Base-by-base conservation (phyloP, 2,113 vertebrate genomes). In the Tringa solitaria region DNA sequence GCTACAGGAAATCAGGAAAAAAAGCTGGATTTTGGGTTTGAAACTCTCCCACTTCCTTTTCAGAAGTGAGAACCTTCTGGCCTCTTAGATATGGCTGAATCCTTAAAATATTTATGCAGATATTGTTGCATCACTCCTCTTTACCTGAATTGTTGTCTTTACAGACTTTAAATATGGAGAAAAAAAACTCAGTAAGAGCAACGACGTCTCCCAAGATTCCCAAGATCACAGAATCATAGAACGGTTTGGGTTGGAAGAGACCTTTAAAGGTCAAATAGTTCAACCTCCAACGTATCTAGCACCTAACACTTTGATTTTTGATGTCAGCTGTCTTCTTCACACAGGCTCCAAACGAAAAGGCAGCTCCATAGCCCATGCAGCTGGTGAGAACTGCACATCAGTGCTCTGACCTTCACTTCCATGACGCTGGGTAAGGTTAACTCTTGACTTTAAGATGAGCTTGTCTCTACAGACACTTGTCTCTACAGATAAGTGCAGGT, bases 201-300 rank as follows among this genome's bases (percentile, higher is more conserved):
- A 64, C 4, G 39, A 20, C 4, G 22, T 32, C 61, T 59, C 28
- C 26, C 57, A 67, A 41, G 39, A 51, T 11, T 61, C 76, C 46
- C 67, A 54, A 50, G 77, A 39, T 35, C 30, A 59, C 0, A 26
- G 45, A 45, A 39, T 41, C 35, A 60, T 3, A 22, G 53, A 86
- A 68, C 1, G 11, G 19, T 80, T 22, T 57, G 15, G 1, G 2
- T 0, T 41, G 67, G 19, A 32, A 61, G 20, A 27, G 35, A 79
- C 20, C 5, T 83, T 61, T 14, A 20, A 45, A 83, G 48, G 50
- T 53, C 69, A 68, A 6, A 26, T 46, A 45, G 41, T 14, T 37
- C 35, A 51, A 50, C 6, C n/a, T 57, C 9, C 69, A 50, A 14
- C 0, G 0, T 9, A 32, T 50, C 24, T 60, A 53, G 48, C 51